These are phyloP conservation scores for Eciton burchellii DNA, from an alignment of 1,140 invertebrate genomes.

Conservation along the genomic window DNA sequence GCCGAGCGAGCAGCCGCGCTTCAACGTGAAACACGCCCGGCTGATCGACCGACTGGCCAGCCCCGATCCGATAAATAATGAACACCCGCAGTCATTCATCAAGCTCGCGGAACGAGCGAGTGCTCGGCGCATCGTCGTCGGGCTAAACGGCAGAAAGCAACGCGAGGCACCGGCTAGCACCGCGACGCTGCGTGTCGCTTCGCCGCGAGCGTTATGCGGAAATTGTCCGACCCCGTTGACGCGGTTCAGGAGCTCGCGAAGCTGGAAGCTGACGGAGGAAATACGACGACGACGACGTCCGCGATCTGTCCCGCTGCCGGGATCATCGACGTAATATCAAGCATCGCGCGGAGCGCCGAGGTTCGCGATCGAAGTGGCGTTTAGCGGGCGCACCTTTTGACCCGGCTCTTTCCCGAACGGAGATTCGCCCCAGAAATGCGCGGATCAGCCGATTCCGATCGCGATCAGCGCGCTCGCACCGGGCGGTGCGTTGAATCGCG, in stretches of 20 bases:
- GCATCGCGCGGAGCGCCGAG: neutral
- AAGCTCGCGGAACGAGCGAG: constrained; percentile 60
- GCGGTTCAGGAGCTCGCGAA: neutral
- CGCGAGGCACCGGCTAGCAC: constrained; percentile 38
- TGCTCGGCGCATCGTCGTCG: constrained; percentile 41
- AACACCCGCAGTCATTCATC: constrained; percentile 67
- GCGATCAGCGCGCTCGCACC: constrained; percentile 29
- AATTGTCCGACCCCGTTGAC: constrained; percentile 11
- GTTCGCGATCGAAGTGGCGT: constrained; percentile 13
- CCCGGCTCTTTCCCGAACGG: constrained; percentile 4
- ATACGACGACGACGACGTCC: neutral
- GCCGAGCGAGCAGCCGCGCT: constrained; percentile 53
- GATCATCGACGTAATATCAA: neutral
- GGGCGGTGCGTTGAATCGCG: constrained; percentile 28
- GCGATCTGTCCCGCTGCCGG: neutral
- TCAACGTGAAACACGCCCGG: constrained; percentile 52
- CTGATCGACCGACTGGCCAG: neutral
- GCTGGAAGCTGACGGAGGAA: neutral
- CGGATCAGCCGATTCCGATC: constrained; percentile 45
- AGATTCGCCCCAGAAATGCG: constrained; percentile 62
- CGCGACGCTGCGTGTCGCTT: constrained; percentile 8
- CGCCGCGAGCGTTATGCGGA: neutral
- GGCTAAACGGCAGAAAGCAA: constrained; percentile 58
- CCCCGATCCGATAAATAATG: constrained; percentile 64
- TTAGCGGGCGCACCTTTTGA: neutral